Percentiles rank a stretch among this genome's conserved stretches.
These are phyloP conservation scores for Chrysopa pallens DNA, from an alignment of 1,140 invertebrate species.

Conservation along the genomic window DNA sequence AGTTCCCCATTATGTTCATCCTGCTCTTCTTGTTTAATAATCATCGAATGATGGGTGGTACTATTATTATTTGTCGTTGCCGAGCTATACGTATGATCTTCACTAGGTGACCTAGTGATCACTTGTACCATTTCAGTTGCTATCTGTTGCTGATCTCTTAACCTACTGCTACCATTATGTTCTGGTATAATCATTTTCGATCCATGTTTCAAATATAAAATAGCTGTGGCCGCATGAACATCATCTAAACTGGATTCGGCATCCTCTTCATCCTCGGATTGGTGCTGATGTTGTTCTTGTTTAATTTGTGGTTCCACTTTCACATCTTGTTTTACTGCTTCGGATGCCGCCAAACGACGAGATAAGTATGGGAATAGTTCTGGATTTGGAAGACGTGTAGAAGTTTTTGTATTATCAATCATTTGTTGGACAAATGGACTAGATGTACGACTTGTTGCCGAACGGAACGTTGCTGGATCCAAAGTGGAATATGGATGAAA, in stretches of 20 bases:
- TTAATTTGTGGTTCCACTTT: conserved; percentile 2
- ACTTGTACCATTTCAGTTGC: conserved; percentile 31
- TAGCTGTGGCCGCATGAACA: conserved; percentile 64
- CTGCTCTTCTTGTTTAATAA: conserved; percentile 9
- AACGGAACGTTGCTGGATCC: conserved; percentile 20
- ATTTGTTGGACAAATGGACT: not conserved
- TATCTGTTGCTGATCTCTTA: conserved; percentile 19
- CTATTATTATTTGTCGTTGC: conserved; percentile 14
- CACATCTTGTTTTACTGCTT: conserved; percentile 12
- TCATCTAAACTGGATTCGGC: conserved; percentile 35
- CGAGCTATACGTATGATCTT: conserved; percentile 60
- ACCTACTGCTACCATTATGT: not conserved
- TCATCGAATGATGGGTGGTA: conserved; percentile 6
- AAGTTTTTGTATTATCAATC: not conserved
- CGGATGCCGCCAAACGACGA: conserved; percentile 38
- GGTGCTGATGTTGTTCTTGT: not conserved
- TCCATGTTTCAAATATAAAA: conserved; percentile 63
- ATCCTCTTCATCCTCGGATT: not conserved
- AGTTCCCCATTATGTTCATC: conserved; percentile 9
- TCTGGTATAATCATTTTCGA: conserved; percentile 19
- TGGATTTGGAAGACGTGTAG: conserved; percentile 38
- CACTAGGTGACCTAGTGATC: conserved; percentile 53
- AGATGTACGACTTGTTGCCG: conserved; percentile 3
- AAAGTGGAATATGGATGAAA: conserved; percentile 49
- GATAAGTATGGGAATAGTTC: conserved; percentile 63